Evolutionary conservation across 2,797 vertebrate genomes (phyloP), one percentile per base, ranked within the genome.

Genomic region (Pogonophryne albipinna): DNA sequence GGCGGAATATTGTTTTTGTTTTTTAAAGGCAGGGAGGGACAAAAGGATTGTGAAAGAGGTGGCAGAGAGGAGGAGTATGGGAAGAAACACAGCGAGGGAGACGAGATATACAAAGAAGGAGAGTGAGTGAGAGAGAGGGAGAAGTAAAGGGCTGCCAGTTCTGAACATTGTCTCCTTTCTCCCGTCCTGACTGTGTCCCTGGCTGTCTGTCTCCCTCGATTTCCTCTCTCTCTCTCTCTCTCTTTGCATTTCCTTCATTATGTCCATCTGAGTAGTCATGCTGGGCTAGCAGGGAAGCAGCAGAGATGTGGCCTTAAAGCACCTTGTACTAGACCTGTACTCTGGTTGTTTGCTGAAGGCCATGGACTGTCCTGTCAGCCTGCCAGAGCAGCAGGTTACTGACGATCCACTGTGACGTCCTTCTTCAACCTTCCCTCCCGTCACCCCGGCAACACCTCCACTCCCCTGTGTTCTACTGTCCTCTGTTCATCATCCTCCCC

Each of bases 391-490:
- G 73, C 81, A 84, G 85, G 89, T 90, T 92, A 92, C 79, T 73
- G 84, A 85, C 53, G 83, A 89, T 91, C 82, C 82, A 71, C 87
- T 80, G 79, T 74, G 82, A 87, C 58, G 78, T 90, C 87, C 91
- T 79, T 70, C 87, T 81, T 89, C 82, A 89, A 90, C 87, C 86
- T 62, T 74, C 69, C 83, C 87, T 84, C 74, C 71, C 80, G 82
- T 91, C 84, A 86, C 76, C 89, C 71, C 78, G 55, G 90, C 89
- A 89, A 90, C 90, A 89, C 89, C 88, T 89, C 90, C 75, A 68
- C 85, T 86, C 86, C 87, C 86, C 86, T 74, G 71, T 79, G 59
- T 73, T 69, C n/a, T 82, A 84, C 58, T 17, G 0, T 59, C 69
- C 78, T 66, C 6, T 38, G 34, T 38, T 38, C 34, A 38, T 38